These are phyloP conservation scores for Pammene aurita DNA, from an alignment of 2,888 invertebrate species.

Conservation along the genomic window DNA sequence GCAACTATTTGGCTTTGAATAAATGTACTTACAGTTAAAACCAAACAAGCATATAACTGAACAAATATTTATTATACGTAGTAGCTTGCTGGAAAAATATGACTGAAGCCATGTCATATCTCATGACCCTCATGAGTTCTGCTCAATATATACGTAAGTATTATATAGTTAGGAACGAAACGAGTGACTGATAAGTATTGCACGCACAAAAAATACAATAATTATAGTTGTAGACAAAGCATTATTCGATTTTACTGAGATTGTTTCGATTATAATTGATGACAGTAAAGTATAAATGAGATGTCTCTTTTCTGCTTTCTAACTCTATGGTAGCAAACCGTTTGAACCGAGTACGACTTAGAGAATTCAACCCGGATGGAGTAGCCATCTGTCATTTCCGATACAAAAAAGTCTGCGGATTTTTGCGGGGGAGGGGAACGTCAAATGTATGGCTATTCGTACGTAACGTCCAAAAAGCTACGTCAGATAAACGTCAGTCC, in stretches of 20 bases:
- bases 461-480: too few relatives aligned
- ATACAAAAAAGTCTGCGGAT: too few relatives aligned
- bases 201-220: slow-evolving; percentile 8
- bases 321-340: not conserved
- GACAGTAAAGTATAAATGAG: not conserved
- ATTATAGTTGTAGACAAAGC: not conserved
- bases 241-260: not conserved
- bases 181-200: slow-evolving; percentile 13
- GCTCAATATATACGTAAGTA: not conserved
- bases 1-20: slow-evolving; percentile 82
- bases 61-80: slow-evolving; percentile 15
- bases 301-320: not conserved
- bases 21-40: slow-evolving; percentile 56
- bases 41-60: slow-evolving; percentile 51
- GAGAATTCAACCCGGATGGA: too few relatives aligned
- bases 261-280: not conserved
- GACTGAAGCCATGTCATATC: slow-evolving; percentile 7
- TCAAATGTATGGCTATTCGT: too few relatives aligned
- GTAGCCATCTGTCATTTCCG: too few relatives aligned
- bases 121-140: not conserved
- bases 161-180: slow-evolving; percentile 17
- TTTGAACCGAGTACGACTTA: not conserved
- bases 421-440: too few relatives aligned
- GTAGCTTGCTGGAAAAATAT: slow-evolving; percentile 39
- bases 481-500: too few relatives aligned